Evolutionary conservation across 2,113 vertebrate species (phyloP).

Genomic region (Gymnarchus niloticus): DNA sequence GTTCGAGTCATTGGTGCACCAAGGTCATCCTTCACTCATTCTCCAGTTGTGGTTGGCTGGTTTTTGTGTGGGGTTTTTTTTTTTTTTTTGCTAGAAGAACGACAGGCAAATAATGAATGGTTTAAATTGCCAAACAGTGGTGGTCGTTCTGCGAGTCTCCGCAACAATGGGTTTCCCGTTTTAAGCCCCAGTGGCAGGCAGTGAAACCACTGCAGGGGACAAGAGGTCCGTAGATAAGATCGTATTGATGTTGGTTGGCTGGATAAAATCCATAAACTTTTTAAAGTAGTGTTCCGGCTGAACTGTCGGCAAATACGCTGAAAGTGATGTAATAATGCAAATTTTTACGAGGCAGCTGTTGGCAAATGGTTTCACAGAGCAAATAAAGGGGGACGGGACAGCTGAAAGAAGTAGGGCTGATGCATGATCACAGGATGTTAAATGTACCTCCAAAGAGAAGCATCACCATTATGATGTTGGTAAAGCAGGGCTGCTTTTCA

Average conservation of each 20-base stretch:
- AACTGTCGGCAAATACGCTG: background rate
- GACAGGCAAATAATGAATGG: background rate
- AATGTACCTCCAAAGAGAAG: background rate
- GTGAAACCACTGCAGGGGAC: background rate
- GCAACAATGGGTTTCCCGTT: background rate
- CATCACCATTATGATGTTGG: background rate
- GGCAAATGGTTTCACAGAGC: background rate
- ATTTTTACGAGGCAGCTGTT: background rate
- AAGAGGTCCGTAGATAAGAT: background rate
- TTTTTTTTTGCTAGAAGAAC: background rate
- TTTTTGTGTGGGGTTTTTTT: background rate
- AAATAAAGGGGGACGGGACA: background rate
- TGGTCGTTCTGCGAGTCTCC: background rate
- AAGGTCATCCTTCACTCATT: constrained; percentile 8
- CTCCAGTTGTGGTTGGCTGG: background rate
- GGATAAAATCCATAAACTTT: background rate
- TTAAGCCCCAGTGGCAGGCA: too few species aligned
- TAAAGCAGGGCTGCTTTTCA: background rate
- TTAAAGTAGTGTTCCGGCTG: background rate
- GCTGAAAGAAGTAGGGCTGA: background rate
- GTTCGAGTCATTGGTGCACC: background rate
- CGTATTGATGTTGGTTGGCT: background rate
- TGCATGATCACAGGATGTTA: background rate
- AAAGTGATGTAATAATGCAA: background rate
- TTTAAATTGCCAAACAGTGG: background rate